Evolutionary conservation across 2,888 invertebrate species (phyloP), one percentile per base, ranked within the genome.

Genomic region (Serripes groenlandicus): DNA sequence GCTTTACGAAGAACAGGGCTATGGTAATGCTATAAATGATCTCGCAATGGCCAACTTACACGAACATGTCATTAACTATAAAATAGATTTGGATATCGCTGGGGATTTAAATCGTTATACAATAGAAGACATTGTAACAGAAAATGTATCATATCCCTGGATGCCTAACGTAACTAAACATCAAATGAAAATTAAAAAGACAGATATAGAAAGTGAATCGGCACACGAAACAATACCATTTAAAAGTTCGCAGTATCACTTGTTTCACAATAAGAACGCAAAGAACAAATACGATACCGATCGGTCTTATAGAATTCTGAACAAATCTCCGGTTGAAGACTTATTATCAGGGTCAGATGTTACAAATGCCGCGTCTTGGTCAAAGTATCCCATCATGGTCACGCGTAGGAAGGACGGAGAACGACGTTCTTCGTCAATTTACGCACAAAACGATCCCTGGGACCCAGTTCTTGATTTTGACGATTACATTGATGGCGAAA

Each of bases 81-180:
- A 91, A 78, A 81, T 90, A 28, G 92, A 92, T 83, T 70, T 92
- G 28, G 92, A 92, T 75, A 88, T 92, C 28, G 89, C 78, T 7
- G 89, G 88, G 9, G 73, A 71, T 9, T 32, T 58, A 30, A 92
- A 92, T 81, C 66, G 91, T 11, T 90, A 89, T 78, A 85, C 85
- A 7, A 54, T 88, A 9, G 86, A 88, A 32, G 66, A 66, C 42
- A 77, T 91, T 28, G 62, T 54, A 21, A 37, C 76, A 11, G 89
- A 90, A 79, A 83, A 76, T 9, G 70, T 37, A 37, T 18, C 66
- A 26, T n/a, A 66, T 26, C 42, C 66, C 4, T 66, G 66, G 66
- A 82, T 7, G 11, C 7, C 28, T 42, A 60, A 35, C n/a, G 21
- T 1, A 28, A 60, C 35, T 23, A 28, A 28, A 26, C 21, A 7